Conservation (phyloP, 2,888 invertebrate genomes). For the Acheta domesticus region DNA sequence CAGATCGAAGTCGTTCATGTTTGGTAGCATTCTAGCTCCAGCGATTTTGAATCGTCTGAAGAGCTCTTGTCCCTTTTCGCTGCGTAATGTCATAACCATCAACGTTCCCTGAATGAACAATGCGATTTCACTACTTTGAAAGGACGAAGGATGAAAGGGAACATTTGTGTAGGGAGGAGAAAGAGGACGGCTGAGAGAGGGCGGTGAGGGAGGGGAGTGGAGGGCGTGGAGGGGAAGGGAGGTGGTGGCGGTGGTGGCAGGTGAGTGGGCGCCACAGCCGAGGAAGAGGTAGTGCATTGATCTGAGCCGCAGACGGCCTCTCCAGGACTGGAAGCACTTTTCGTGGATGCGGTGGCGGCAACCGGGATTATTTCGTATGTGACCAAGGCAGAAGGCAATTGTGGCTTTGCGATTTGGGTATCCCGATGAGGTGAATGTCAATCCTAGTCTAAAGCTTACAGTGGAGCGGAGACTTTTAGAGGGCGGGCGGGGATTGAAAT, state of each 20-base stretch:
- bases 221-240: neutral
- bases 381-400: too few relatives aligned
- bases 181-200: neutral
- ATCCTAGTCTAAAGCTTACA: too few relatives aligned
- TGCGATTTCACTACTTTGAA: constrained; percentile 9
- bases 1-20: neutral
- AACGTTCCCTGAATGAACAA: constrained; percentile 11
- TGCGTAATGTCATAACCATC: neutral
- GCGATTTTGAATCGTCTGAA: neutral
- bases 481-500: too few relatives aligned
- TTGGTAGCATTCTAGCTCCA: constrained; percentile 18
- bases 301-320: too few relatives aligned
- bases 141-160: constrained; percentile 5
- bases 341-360: too few relatives aligned
- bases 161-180: neutral
- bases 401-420: too few relatives aligned
- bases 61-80: neutral
- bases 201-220: neutral
- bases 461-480: too few relatives aligned
- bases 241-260: neutral
- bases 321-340: too few relatives aligned
- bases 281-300: too few relatives aligned
- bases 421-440: too few relatives aligned
- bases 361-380: too few relatives aligned
- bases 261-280: too few relatives aligned